A percentile compares a stretch with the other conserved stretches of the same genome.
phyloP scores from a whole-genome alignment of 2,888 invertebrate species.

The Xylocampa areola region DNA sequence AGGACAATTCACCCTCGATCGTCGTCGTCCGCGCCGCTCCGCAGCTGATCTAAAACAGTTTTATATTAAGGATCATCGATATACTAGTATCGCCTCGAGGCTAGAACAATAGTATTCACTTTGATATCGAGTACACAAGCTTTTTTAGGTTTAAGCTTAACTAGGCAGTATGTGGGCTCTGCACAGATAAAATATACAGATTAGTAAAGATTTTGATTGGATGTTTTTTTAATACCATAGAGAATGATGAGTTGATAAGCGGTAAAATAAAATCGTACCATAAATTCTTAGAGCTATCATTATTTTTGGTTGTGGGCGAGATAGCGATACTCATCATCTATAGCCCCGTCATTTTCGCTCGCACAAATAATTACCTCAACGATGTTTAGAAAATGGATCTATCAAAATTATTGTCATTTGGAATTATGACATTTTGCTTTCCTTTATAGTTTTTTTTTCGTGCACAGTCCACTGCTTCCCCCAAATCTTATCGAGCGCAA shows the following conservation, averaged over 20 bases:
- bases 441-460: not conserved
- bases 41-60: constrained; percentile 70
- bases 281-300: too few species aligned
- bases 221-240: not conserved
- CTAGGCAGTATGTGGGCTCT: constrained; percentile 32
- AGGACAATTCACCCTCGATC: constrained; percentile 8
- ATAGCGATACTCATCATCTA: too few species aligned
- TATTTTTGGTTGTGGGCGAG: too few species aligned
- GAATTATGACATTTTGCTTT: not conserved
- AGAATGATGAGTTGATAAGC: not conserved
- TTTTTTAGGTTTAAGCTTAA: constrained; percentile 50
- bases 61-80: constrained; percentile 87
- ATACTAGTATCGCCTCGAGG: constrained; percentile 72
- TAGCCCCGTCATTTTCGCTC: too few species aligned
- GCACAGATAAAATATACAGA: constrained; percentile 17
- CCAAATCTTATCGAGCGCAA: constrained; percentile 55
- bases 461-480: constrained; percentile 37
- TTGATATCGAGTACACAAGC: constrained; percentile 58
- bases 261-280: not conserved
- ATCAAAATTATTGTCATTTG: not conserved
- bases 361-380: too few species aligned
- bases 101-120: constrained; percentile 71
- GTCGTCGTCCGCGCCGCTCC: constrained; percentile 52
- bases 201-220: not conserved
- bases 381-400: not conserved